A percentile compares a stretch with the other conserved stretches of the same genome.
These are phyloP conservation scores for Actenoides hombroni DNA, from an alignment of 2,113 vertebrate species.

Conservation along the genomic window DNA sequence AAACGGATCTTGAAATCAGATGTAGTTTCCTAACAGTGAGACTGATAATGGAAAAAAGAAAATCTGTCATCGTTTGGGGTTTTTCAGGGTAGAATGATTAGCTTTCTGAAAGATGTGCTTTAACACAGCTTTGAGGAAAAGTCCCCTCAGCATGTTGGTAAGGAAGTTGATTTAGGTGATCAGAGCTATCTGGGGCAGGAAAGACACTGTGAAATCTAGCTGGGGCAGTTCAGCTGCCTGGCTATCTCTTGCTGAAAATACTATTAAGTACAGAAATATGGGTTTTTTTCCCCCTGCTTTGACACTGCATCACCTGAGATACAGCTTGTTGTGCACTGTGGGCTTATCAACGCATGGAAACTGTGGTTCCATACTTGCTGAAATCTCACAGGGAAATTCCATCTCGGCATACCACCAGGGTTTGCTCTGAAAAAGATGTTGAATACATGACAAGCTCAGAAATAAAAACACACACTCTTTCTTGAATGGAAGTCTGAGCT, in stretches of 20 bases:
- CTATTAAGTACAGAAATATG: background rate
- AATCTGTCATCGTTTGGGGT: background rate
- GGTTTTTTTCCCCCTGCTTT: background rate
- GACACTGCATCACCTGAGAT: background rate
- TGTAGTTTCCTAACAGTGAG: background rate
- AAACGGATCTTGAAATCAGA: background rate
- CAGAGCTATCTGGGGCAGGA: background rate
- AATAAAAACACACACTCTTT: background rate
- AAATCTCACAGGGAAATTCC: background rate
- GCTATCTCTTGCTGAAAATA: background rate
- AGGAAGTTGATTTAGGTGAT: background rate
- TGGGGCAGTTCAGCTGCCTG: background rate
- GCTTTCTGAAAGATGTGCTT: background rate
- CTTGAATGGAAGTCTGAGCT: background rate
- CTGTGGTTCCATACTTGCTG: background rate
- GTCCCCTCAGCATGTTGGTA: background rate
- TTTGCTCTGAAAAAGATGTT: background rate
- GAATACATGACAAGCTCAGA: background rate
- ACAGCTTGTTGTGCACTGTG: background rate
- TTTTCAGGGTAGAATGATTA: background rate
- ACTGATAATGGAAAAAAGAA: background rate
- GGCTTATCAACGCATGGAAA: background rate
- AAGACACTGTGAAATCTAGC: background rate
- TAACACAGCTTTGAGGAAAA: background rate
- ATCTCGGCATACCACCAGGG: fast-evolving